A percentile compares a stretch with the other conserved stretches of the same genome.
Evolutionary conservation across 2,797 vertebrate species (phyloP).

Genomic region (Heliangelus exortis): DNA sequence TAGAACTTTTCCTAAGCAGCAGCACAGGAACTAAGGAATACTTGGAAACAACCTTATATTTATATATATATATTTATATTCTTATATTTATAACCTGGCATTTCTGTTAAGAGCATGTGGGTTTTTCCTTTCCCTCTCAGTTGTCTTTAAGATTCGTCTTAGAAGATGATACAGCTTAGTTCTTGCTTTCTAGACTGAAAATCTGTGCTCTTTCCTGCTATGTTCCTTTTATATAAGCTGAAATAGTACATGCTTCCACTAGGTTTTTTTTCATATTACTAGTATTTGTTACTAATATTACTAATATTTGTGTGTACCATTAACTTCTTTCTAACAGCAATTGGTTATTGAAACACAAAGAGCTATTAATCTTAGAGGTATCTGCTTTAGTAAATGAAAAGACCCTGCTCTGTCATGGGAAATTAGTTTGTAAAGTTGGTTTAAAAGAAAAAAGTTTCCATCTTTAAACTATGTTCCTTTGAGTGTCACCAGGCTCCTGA

Average conservation of each 20-base stretch:
- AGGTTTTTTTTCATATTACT: background rate
- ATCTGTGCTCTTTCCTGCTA: background rate
- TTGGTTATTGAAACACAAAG: slow-evolving; percentile 7
- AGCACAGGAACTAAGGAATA: background rate
- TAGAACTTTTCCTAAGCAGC: background rate
- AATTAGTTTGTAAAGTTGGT: background rate
- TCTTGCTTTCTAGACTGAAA: background rate
- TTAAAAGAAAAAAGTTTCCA: background rate
- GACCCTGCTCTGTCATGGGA: background rate
- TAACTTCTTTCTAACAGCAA: background rate
- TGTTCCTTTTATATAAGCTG: background rate
- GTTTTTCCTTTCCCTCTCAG: background rate
- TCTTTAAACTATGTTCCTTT: background rate
- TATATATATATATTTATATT: background rate
- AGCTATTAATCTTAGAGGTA: background rate
- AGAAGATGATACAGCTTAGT: background rate
- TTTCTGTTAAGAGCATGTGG: background rate
- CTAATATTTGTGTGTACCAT: background rate
- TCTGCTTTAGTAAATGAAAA: slow-evolving; percentile 4
- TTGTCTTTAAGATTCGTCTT: background rate
- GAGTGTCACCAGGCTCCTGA: background rate
- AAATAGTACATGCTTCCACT: background rate
- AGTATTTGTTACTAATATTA: background rate
- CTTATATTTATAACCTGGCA: background rate
- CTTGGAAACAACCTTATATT: background rate